phyloP scores from a whole-genome alignment of 2,888 invertebrate species.

The Allophyes oxyacanthae region DNA sequence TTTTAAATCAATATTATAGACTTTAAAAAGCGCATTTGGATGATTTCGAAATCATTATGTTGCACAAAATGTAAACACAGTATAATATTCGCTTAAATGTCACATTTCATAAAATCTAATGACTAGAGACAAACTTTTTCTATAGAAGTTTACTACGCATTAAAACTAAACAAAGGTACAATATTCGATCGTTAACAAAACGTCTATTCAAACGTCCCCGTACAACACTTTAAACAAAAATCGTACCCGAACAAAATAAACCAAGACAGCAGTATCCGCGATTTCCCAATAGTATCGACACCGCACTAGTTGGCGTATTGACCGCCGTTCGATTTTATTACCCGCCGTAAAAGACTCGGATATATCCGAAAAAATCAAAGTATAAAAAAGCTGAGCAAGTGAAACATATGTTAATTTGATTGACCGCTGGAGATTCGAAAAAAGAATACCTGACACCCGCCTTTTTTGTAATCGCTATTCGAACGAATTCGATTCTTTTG shows the following conservation, averaged over 20 bases:
- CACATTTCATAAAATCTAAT: neutral
- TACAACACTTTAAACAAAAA: constrained; percentile 25
- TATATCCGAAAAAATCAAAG: constrained; percentile 66
- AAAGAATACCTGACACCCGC: constrained; percentile 43
- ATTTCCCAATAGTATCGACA: constrained; percentile 24
- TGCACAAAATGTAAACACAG: too few relatives aligned
- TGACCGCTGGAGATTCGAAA: constrained; percentile 54
- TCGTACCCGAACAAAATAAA: constrained; percentile 41
- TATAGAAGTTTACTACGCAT: neutral
- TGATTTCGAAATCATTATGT: too few relatives aligned
- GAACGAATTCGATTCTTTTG: constrained; percentile 24
- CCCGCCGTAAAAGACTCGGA: constrained; percentile 73
- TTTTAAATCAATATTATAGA: too few relatives aligned
- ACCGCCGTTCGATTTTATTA: constrained; percentile 76
- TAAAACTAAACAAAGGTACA: constrained; percentile 6
- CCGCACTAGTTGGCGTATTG: constrained; percentile 66
- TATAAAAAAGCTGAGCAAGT: constrained; percentile 60
- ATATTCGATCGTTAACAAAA: constrained; percentile 14
- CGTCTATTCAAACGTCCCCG: constrained; percentile 15
- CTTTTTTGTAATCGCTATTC: constrained; percentile 36
- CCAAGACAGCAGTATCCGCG: constrained; percentile 39
- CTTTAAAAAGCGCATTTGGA: too few relatives aligned
- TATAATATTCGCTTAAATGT: too few relatives aligned
- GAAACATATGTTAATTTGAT: constrained; percentile 79
- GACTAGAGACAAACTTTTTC: neutral